phyloP scores from a whole-genome alignment of 2,797 vertebrate species.

The Epinephelus awoara region DNA sequence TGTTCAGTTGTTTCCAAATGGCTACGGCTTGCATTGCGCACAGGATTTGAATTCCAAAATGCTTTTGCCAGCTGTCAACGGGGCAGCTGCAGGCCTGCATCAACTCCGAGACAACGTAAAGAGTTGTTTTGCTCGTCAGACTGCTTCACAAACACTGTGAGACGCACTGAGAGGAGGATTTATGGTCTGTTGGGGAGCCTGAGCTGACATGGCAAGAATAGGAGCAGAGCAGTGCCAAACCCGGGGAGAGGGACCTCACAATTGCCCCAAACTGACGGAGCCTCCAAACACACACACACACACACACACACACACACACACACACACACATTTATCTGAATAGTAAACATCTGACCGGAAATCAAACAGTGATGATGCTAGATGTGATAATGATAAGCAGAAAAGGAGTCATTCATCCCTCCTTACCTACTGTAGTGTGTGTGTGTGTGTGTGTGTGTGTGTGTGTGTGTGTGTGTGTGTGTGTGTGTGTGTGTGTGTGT shows the following conservation, averaged over 20 bases:
- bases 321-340: constrained; percentile 16
- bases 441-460: constrained; percentile 24
- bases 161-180: constrained; percentile 12
- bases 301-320: constrained; percentile 24
- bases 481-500: constrained; percentile 36
- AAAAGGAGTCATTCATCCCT: constrained; percentile 35
- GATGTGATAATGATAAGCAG: constrained; percentile 15
- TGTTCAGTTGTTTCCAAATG: constrained; percentile 54
- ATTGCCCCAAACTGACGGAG: constrained; percentile 36
- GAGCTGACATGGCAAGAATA: constrained; percentile 63
- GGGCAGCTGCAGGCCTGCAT: constrained; percentile 74
- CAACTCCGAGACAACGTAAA: constrained; percentile 29
- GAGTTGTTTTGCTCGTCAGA: constrained; percentile 35
- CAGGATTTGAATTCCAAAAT: constrained; percentile 70
- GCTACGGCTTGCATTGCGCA: constrained; percentile 54
- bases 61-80: constrained; percentile 80
- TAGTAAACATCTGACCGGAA: constrained; percentile 20
- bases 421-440: constrained; percentile 14
- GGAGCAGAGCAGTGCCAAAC: constrained; percentile 62
- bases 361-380: constrained; percentile 10
- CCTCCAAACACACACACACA: constrained; percentile 23
- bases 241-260: constrained; percentile 53
- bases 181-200: constrained; percentile 10
- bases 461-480: constrained; percentile 35
- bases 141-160: constrained; percentile 2